Evolutionary conservation across 2,888 invertebrate species (phyloP), one percentile per base, ranked within the genome.

Genomic region (Adela reaumurella): DNA sequence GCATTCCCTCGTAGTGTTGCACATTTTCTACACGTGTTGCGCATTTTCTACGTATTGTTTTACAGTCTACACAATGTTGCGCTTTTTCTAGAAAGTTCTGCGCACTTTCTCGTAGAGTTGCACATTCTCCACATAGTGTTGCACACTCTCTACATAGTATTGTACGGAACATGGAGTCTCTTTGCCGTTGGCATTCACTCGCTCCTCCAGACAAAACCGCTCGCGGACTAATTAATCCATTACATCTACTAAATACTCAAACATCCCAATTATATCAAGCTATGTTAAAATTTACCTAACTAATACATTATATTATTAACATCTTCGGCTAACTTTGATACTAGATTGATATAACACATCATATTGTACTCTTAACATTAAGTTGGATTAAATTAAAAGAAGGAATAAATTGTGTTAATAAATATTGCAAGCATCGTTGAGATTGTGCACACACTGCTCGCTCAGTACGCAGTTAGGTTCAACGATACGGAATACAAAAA

Each of bases 271-370:
- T 72, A 76, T 76, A 78, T 73, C 70, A 78, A 80, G 78, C 79
- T 80, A 80, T 73, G 67, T 76, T 76, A 72, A 80, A 74, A 73
- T 72, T 78, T 66, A 71, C 70, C 74, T 80, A 79, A 72, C 74
- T 80, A 80, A 76, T 74, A 72, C 24, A 68, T 24, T 24, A 43
- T 68, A 68, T 72, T 74, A 76, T 76, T 77, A 77, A 76, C 76
- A 74, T 79, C 78, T 80, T 80, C 77, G 80, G 80, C 74, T 79
- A 80, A 79, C 74, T 79, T 80, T 80, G 80, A 80, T 80, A 78
- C 79, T 80, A 78, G 73, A 74, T 71, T 78, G 79, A 79, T 78
- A 78, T 76, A 71, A 73, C 71, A 78, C 77, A 63, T 74, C 72
- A 74, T 74, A 78, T 79, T 81, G 79, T 80, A 80, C 79, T 79